Percentiles rank a stretch among this genome's conserved stretches.
Evolutionary conservation across 1,140 invertebrate genomes (phyloP).

Genomic region (Drosophila tristis): DNA sequence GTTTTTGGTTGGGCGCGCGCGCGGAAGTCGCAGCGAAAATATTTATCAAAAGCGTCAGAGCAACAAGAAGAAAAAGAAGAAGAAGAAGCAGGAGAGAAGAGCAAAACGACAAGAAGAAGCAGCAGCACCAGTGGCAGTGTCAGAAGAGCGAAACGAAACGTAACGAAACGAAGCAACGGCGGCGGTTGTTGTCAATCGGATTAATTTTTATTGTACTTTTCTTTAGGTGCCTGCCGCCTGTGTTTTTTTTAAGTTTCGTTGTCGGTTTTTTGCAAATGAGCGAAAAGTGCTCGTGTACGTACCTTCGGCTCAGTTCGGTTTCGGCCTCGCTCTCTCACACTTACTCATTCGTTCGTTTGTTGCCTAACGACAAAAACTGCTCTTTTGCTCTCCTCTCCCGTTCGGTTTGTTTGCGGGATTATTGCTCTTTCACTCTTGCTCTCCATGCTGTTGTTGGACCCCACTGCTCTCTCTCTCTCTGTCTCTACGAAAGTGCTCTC

Average conservation of each 20-base stretch:
- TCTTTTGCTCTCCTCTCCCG: slow-evolving; percentile 43
- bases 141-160: slow-evolving; percentile 27
- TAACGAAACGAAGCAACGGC: slow-evolving; percentile 37
- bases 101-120: slow-evolving; percentile 8
- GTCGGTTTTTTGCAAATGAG: slow-evolving; percentile 63
- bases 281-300: slow-evolving; percentile 43
- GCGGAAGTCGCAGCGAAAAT: slow-evolving; percentile 64
- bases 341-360: slow-evolving; percentile 23
- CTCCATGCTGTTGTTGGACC: not conserved
- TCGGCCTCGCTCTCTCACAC: slow-evolving; percentile 14
- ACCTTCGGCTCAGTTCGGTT: not conserved
- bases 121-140: not conserved
- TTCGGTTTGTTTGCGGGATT: slow-evolving; percentile 36
- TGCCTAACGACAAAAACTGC: slow-evolving; percentile 23
- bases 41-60: slow-evolving; percentile 47
- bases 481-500: slow-evolving; percentile 6
- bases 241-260: slow-evolving; percentile 21
- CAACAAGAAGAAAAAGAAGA: slow-evolving; percentile 10
- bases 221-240: slow-evolving; percentile 43
- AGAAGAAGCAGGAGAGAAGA: slow-evolving; percentile 29
- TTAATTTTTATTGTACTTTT: slow-evolving; percentile 71
- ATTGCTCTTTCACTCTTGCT: too few relatives aligned
- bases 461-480: slow-evolving; percentile 29
- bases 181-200: slow-evolving; percentile 58
- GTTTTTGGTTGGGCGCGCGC: slow-evolving; percentile 67